Conservation (phyloP, 2,113 vertebrate species). For the Oncorhynchus nerka region DNA sequence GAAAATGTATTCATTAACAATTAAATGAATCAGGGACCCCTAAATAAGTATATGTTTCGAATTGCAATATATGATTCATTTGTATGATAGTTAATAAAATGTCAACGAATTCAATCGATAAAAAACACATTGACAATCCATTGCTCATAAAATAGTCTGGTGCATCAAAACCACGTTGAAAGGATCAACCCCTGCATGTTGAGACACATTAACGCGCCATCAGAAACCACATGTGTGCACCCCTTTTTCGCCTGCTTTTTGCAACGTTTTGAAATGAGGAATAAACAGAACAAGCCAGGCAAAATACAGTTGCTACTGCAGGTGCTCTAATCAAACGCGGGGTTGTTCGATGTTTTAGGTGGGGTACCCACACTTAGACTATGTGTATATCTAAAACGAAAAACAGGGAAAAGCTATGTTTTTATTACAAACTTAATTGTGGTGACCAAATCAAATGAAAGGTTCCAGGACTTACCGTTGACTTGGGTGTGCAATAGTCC, state of each 20-base stretch:
- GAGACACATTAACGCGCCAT: not conserved
- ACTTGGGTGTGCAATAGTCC: conserved; percentile 67
- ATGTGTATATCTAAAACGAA: not conserved
- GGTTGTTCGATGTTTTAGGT: too few species aligned
- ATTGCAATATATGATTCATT: not conserved
- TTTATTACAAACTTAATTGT: not conserved
- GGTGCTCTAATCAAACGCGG: not conserved
- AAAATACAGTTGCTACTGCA: not conserved
- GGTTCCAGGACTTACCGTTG: conserved; percentile 59
- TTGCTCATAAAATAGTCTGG: not conserved
- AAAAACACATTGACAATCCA: not conserved
- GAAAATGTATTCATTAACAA: not conserved
- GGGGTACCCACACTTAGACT: too few species aligned
- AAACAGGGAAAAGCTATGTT: not conserved
- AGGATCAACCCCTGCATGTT: not conserved
- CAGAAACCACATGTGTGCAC: not conserved
- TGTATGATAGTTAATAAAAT: too few species aligned
- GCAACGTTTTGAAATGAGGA: not conserved
- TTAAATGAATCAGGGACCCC: not conserved
- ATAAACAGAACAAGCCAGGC: not conserved
- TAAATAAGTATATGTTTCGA: not conserved
- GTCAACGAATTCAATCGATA: not conserved
- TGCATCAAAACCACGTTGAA: not conserved
- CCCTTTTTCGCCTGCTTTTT: not conserved
- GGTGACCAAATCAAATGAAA: not conserved